Percentiles rank a stretch among this genome's conserved stretches.
phyloP scores from a whole-genome alignment of 2,113 vertebrate genomes.

The Aegithalos caudatus region DNA sequence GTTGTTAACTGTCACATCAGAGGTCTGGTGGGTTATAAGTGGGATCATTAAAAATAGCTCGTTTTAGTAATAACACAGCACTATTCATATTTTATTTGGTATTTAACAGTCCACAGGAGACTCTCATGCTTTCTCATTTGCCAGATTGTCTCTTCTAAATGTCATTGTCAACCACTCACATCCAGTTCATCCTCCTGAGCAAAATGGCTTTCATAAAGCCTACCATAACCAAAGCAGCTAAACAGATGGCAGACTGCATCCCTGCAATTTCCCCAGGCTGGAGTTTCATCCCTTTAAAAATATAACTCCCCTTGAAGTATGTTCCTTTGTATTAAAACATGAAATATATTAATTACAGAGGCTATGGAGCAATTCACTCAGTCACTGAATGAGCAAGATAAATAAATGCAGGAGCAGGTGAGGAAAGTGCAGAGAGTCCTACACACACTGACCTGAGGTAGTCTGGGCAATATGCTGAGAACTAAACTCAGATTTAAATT shows the following conservation, averaged over 20 bases:
- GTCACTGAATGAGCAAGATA: neutral
- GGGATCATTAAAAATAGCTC: slow-evolving; percentile 50
- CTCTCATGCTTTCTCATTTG: neutral
- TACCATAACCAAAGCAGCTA: neutral
- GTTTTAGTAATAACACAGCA: slow-evolving; percentile 30
- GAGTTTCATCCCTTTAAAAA: neutral
- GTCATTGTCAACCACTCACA: slow-evolving; percentile 12
- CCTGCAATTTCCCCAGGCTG: neutral
- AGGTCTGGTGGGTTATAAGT: neutral
- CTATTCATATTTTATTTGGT: slow-evolving; percentile 32
- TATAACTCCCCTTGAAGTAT: neutral
- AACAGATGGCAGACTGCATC: slow-evolving; percentile 1
- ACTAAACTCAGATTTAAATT: neutral
- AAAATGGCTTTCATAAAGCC: slow-evolving; percentile 14
- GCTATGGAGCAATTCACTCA: neutral
- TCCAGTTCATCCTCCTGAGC: slow-evolving; percentile 11
- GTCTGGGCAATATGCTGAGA: neutral
- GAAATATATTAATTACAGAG: neutral
- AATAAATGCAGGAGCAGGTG: neutral
- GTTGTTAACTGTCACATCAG: neutral
- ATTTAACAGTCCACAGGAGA: slow-evolving; percentile 36
- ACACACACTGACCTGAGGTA: neutral
- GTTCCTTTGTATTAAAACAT: neutral
- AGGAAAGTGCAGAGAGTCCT: neutral
- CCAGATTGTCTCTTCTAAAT: slow-evolving; percentile 44